Conservation (phyloP, 2,797 vertebrate genomes). For the Molossus alvarezi region DNA sequence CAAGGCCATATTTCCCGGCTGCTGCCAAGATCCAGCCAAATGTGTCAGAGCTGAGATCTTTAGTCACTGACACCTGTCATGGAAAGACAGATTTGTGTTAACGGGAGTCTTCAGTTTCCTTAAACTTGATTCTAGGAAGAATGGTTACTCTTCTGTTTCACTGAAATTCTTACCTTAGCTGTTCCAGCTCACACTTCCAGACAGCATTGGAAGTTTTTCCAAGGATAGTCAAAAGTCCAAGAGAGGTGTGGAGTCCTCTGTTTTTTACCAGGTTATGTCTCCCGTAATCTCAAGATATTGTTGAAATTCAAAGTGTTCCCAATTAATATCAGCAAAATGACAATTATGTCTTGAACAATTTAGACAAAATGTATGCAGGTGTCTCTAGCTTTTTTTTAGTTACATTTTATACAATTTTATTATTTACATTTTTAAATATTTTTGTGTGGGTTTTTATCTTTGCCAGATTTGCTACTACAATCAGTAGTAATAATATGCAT, state of each 20-base stretch:
- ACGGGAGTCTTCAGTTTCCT: conserved; percentile 53
- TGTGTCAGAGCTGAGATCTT: conserved; percentile 59
- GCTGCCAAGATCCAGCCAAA: conserved; percentile 71
- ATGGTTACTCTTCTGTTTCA: conserved; percentile 46
- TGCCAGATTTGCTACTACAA: neutral
- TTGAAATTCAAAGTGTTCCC: neutral
- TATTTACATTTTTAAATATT: conserved; percentile 24
- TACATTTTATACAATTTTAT: conserved; percentile 24
- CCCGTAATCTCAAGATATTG: neutral
- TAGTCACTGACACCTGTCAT: conserved; percentile 59
- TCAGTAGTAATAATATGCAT: conserved; percentile 37
- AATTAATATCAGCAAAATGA: conserved; percentile 51
- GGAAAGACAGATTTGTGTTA: conserved; percentile 71
- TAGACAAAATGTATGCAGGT: neutral
- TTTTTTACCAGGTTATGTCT: neutral
- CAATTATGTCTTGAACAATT: conserved; percentile 3
- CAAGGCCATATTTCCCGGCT: conserved; percentile 63
- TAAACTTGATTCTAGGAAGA: conserved; percentile 60
- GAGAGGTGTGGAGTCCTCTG: neutral
- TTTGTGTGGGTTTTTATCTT: neutral
- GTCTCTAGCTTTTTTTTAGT: neutral
- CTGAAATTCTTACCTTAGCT: conserved; percentile 68
- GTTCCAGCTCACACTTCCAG: conserved; percentile 59
- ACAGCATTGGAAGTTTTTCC: conserved; percentile 37
- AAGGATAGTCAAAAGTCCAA: neutral